Conservation (phyloP, 2,113 vertebrate genomes). For the Pyrgilauda ruficollis region DNA sequence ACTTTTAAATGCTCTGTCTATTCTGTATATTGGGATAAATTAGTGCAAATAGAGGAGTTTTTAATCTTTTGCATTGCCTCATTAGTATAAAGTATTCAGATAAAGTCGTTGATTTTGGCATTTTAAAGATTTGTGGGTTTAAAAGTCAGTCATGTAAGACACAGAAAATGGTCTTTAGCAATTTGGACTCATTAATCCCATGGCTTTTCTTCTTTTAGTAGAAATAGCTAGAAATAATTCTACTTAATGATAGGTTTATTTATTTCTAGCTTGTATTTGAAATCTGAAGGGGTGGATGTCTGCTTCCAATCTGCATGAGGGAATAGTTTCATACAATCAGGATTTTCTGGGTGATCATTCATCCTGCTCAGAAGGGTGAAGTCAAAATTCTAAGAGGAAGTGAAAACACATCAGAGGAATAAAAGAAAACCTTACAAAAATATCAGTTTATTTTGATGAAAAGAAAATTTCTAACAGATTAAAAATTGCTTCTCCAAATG, state of each 20-base stretch:
- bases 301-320: background rate
- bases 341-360: background rate
- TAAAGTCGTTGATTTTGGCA: background rate
- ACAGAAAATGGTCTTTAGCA: background rate
- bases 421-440: background rate
- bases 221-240: background rate
- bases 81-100: background rate
- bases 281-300: background rate
- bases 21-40: background rate
- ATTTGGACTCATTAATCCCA: background rate
- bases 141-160: slow-evolving; percentile 25
- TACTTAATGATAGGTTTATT: background rate
- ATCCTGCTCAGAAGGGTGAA: background rate
- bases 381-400: background rate
- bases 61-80: background rate
- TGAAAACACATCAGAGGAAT: background rate
- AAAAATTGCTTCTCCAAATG: background rate
- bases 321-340: background rate
- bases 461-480: background rate
- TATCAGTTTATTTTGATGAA: background rate
- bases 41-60: background rate
- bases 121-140: background rate
- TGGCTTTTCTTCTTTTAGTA: background rate
- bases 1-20: background rate
- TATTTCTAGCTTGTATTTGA: background rate